Base-by-base conservation (phyloP, 2,113 vertebrate species). In the Ptilorrhoa leucosticta region DNA sequence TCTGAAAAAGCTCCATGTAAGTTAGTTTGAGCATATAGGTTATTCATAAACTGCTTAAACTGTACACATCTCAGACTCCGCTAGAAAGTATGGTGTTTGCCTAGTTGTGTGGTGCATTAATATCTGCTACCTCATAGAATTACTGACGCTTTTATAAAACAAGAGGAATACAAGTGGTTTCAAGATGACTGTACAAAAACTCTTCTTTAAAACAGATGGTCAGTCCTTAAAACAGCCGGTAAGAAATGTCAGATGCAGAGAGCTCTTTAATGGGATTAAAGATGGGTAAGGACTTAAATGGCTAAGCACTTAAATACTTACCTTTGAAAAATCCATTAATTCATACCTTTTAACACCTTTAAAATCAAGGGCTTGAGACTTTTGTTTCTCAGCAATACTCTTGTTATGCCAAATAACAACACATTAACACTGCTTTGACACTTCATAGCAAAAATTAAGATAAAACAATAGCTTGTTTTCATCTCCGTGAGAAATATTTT, bases 191-290 rank as follows among this genome's bases (percentile, higher is more conserved):
- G 7, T 42, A 39, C 9, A 13, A 50, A 86, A 53, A 1, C 13
- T 54, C 20, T 57, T 27, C 33, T 72, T 76, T 72, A 45, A 87
- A 91, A 57, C 5, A 83, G 40, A 51, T 11, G 33, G 24, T 78
- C 61, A 61, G 23, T 65, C 83, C 69, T 91, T 83, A 69, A 76
- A 87, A 61, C 17, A 69, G 4, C 2, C 0, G 13, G 24, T 76
- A 85, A 71, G 57, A 82, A 81, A 79, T 53, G 42, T 42, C 65
- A 90, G 54, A 58, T n/a, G 33, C n/a, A 83, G 75, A 48, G 64
- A 83, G 30, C 27, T 93, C 66, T 83, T 93, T 88, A 95, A 79
- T 63, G 17, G 66, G 85, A 86, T 95, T 96, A 95, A 77, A 93
- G 40, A 75, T 27, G 40, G 13, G 37, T 78, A 89, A 94, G 48